These are phyloP conservation scores for Otolemur garnettii DNA, from an alignment of 2,113 vertebrate species.

Conservation along the genomic window DNA sequence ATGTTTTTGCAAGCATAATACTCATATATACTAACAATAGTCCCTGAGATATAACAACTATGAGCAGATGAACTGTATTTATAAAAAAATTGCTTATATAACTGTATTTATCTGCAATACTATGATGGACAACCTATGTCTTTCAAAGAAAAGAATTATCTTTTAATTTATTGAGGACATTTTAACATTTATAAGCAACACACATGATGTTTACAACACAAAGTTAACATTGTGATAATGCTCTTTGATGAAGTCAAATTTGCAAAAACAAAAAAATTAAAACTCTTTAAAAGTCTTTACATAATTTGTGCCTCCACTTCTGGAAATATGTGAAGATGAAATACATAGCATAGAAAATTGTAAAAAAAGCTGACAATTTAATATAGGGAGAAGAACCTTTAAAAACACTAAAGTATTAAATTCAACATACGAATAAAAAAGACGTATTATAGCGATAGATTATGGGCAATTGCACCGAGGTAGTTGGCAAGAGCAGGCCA, in stretches of 20 bases:
- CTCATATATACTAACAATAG: not conserved
- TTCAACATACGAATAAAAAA: not conserved
- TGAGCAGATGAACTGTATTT: not conserved
- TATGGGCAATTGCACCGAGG: not conserved
- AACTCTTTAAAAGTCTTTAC: not conserved
- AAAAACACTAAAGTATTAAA: not conserved
- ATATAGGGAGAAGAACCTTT: not conserved
- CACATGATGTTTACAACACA: not conserved
- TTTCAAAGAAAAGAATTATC: not conserved
- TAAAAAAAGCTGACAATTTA: not conserved
- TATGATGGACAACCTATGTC: not conserved
- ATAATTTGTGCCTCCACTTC: not conserved
- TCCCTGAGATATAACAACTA: not conserved
- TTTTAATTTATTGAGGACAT: not conserved
- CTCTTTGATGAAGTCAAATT: not conserved
- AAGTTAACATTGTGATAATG: not conserved
- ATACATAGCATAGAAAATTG: not conserved
- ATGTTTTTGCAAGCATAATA: not conserved
- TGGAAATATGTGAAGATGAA: not conserved
- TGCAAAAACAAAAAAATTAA: not conserved
- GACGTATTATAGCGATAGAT: not conserved
- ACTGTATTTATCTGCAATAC: not conserved
- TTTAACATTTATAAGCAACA: not conserved
- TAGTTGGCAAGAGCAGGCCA: not conserved
- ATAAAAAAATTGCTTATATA: not conserved